phyloP scores from a whole-genome alignment of 2,113 vertebrate species.

The Microcebus ravelobensis region DNA sequence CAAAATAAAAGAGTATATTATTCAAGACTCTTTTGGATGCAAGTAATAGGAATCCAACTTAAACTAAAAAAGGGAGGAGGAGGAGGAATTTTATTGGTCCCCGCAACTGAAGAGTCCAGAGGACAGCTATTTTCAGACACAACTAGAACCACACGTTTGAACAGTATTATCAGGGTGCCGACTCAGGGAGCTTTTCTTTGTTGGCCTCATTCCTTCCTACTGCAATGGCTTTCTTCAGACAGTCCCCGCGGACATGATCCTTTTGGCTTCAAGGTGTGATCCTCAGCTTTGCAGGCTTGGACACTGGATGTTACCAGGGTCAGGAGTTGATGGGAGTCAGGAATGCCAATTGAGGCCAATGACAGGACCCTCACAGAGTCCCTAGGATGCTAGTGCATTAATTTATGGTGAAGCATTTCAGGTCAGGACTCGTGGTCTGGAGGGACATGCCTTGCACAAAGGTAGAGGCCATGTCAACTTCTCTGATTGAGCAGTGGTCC shows the following conservation, averaged over 20 bases:
- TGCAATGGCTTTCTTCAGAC: not conserved
- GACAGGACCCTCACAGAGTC: not conserved
- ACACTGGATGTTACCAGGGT: not conserved
- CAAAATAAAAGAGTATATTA: not conserved
- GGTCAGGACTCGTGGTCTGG: not conserved
- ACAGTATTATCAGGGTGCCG: not conserved
- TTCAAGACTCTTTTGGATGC: not conserved
- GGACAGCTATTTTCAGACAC: not conserved
- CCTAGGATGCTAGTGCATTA: not conserved
- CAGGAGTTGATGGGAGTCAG: not conserved
- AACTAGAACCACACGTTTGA: not conserved
- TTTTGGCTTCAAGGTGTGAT: not conserved
- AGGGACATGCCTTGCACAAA: not conserved
- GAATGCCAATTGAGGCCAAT: not conserved
- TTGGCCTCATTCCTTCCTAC: not conserved
- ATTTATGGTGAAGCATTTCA: not conserved
- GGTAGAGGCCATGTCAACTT: not conserved
- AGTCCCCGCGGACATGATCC: not conserved
- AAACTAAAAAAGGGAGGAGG: not conserved
- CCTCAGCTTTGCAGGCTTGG: not conserved
- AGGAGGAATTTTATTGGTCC: not conserved
- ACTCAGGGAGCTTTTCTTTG: not conserved
- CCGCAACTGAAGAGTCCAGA: not conserved
- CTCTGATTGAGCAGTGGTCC: not conserved
- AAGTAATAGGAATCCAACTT: conserved; percentile 2